Evolutionary conservation across 2,113 vertebrate genomes (phyloP).

Genomic region (Symphodus melops): DNA sequence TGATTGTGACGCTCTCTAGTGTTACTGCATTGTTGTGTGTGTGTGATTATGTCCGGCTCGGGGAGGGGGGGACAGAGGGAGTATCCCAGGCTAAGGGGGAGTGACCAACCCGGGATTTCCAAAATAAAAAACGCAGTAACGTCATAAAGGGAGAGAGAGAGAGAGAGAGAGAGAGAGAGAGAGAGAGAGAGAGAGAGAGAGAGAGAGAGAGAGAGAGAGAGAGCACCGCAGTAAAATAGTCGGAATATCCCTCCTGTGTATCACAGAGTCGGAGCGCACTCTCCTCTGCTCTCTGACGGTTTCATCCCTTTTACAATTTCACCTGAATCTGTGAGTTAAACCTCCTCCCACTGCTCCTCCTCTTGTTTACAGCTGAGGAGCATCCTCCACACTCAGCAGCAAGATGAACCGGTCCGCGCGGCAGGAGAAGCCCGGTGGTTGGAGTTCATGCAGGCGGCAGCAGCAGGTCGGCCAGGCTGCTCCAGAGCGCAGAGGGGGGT

Average conservation of each 20-base stretch:
- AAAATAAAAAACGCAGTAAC: conserved; percentile 62
- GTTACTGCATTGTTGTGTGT: conserved; percentile 57
- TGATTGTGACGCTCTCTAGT: not conserved
- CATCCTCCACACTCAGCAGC: not conserved
- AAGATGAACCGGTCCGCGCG: not conserved
- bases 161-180: conserved; percentile 16
- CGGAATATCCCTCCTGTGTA: conserved; percentile 37
- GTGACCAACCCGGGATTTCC: conserved; percentile 75
- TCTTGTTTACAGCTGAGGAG: not conserved
- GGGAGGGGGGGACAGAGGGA: not conserved
- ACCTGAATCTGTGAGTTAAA: not conserved
- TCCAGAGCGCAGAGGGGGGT: not conserved
- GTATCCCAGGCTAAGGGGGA: conserved; percentile 47
- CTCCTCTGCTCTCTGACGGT: not conserved
- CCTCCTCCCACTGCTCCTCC: not conserved
- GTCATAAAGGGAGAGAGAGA: conserved; percentile 34
- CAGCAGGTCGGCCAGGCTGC: not conserved
- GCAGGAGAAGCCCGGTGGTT: not conserved
- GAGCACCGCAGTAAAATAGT: conserved; percentile 43
- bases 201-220: conserved; percentile 18
- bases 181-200: conserved; percentile 6
- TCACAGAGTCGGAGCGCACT: not conserved
- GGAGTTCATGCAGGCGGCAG: not conserved
- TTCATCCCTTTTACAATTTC: conserved; percentile 9
- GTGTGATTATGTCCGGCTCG: conserved; percentile 24